Percentiles rank a stretch among this genome's conserved stretches.
These are phyloP conservation scores for Sphaerophoria rueppellii DNA, from an alignment of 2,888 invertebrate genomes.

Conservation along the genomic window DNA sequence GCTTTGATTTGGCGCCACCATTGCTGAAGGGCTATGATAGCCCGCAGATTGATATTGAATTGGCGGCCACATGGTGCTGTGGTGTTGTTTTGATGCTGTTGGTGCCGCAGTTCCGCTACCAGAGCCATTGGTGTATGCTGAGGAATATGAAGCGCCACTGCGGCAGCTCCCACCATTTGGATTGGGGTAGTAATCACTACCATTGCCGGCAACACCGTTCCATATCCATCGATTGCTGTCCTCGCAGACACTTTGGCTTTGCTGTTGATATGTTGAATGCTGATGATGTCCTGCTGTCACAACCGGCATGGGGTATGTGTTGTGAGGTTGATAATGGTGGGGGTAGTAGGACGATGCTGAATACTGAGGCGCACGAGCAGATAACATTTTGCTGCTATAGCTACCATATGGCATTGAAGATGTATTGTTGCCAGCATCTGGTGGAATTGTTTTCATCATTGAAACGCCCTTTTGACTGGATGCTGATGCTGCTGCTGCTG, in stretches of 20 bases:
- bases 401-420: conserved; percentile 61
- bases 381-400: conserved; percentile 51
- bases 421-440: conserved; percentile 48
- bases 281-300: conserved; percentile 63
- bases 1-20: conserved; percentile 47
- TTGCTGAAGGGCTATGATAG: conserved; percentile 37
- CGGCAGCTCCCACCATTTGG: conserved; percentile 47
- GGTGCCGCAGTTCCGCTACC: background rate
- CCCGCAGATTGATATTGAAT: conserved; percentile 64
- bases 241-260: conserved; percentile 67
- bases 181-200: conserved; percentile 33
- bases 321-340: conserved; percentile 46
- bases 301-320: conserved; percentile 48
- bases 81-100: conserved; percentile 37
- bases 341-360: conserved; percentile 43
- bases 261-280: conserved; percentile 36
- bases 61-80: conserved; percentile 54
- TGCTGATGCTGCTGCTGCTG: background rate
- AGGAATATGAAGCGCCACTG: conserved; percentile 43
- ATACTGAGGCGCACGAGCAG: conserved; percentile 50
- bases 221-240: conserved; percentile 68
- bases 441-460: conserved; percentile 52
- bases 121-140: conserved; percentile 55
- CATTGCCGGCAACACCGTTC: conserved; percentile 31
- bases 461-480: conserved; percentile 58